phyloP scores from a whole-genome alignment of 2,113 vertebrate species.

The Calidris pygmaea region DNA sequence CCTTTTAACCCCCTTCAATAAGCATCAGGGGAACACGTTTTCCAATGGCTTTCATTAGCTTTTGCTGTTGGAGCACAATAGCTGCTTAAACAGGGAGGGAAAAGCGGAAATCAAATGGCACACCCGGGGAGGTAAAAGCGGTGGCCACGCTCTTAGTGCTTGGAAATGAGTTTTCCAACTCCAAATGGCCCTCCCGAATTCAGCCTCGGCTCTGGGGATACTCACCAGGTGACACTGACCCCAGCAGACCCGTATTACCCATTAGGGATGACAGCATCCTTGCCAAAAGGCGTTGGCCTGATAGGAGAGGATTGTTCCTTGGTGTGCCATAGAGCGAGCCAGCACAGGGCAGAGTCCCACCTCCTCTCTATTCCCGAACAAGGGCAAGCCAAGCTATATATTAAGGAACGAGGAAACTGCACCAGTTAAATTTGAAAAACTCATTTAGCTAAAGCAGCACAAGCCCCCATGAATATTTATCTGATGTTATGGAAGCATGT shows the following conservation, averaged over 20 bases:
- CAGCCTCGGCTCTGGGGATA: neutral
- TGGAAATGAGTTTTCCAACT: neutral
- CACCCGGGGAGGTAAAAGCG: neutral
- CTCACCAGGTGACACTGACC: rapidly evolving
- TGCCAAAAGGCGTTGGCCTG: neutral
- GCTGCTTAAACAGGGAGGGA: neutral
- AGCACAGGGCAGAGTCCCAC: neutral
- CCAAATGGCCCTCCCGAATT: neutral
- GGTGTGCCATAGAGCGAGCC: neutral
- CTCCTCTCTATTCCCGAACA: neutral
- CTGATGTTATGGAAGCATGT: conserved; percentile 38
- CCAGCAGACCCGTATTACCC: neutral
- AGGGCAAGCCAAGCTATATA: conserved; percentile 21
- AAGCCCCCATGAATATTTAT: conserved; percentile 61
- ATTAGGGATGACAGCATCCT: neutral
- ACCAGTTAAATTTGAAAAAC: conserved; percentile 47
- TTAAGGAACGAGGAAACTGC: conserved; percentile 39
- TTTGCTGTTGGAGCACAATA: neutral
- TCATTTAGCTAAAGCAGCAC: conserved; percentile 50
- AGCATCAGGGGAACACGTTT: neutral
- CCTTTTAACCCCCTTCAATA: neutral
- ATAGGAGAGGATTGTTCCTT: neutral
- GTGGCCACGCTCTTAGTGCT: neutral
- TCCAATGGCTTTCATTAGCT: neutral
- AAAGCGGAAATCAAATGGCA: neutral